A percentile compares a stretch with the other conserved stretches of the same genome.
Conservation (phyloP, 1,140 invertebrate genomes). For the Plodia interpunctella region DNA sequence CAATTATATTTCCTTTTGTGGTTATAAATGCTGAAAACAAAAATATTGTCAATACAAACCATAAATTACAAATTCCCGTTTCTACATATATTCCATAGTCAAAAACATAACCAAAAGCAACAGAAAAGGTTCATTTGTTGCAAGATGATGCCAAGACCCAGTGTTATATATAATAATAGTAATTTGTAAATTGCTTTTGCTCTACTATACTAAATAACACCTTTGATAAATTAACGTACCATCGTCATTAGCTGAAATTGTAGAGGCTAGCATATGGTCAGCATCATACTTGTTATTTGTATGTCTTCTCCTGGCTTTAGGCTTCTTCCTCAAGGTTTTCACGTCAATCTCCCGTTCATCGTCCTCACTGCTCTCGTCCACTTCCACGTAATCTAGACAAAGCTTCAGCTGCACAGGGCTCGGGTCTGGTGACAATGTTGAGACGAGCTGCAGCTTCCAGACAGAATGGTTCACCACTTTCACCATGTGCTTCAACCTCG, state of each 20-base stretch:
- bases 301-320: conserved; percentile 51
- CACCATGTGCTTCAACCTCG: conserved; percentile 49
- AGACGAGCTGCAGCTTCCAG: conserved; percentile 71
- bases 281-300: conserved; percentile 54
- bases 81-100: no score
- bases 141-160: no score
- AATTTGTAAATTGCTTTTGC: no score
- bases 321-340: conserved; percentile 52
- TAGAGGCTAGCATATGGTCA: conserved; percentile 64
- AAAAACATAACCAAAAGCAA: no score
- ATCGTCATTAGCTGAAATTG: conserved; percentile 57
- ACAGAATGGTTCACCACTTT: conserved; percentile 68
- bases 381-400: conserved; percentile 67
- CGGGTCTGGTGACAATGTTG: conserved; percentile 62
- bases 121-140: no score
- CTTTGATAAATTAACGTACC: conserved; percentile 34
- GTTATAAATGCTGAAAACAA: conserved; percentile 40
- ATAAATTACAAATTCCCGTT: no score
- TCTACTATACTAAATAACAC: no score
- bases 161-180: no score
- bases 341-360: conserved; percentile 51
- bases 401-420: conserved; percentile 55
- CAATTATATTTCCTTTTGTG: conserved; percentile 48
- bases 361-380: conserved; percentile 67
- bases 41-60: not conserved